A percentile compares a stretch with the other conserved stretches of the same genome.
Conservation (phyloP, 1,140 invertebrate genomes). For the Pseudomyrmex sp. region DNA sequence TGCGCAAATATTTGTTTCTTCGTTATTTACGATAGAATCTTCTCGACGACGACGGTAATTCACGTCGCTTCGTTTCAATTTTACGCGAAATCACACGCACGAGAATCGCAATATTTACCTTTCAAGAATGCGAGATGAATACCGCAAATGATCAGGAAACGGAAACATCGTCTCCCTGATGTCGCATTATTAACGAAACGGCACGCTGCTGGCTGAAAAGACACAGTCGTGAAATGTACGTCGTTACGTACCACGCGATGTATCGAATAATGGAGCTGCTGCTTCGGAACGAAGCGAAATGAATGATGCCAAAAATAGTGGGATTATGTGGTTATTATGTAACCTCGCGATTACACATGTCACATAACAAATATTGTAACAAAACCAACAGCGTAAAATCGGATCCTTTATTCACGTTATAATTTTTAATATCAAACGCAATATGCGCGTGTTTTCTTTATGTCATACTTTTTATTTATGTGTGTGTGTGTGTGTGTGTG, state of each 20-base stretch:
- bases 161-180: conserved; percentile 30
- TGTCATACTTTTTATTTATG: too few species aligned
- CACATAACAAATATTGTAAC: not conserved
- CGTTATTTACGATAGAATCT: not conserved
- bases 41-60: conserved; percentile 1
- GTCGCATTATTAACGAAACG: conserved; percentile 47
- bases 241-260: not conserved
- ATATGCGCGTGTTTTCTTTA: too few species aligned
- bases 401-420: not conserved
- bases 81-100: not conserved
- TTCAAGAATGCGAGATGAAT: not conserved
- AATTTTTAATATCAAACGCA: too few species aligned
- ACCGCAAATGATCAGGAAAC: conserved; percentile 29
- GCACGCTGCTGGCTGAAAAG: conserved; percentile 17
- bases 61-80: not conserved
- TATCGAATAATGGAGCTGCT: conserved; percentile 6
- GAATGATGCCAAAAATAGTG: not conserved
- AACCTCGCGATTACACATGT: not conserved
- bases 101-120: conserved; percentile 22
- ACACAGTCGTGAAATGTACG: not conserved
- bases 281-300: not conserved
- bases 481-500: too few species aligned
- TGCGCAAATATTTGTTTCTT: not conserved
- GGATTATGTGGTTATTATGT: not conserved
- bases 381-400: not conserved